These are phyloP conservation scores for Montipora capitata DNA, from an alignment of 92 coral and sea anemone species.

Conservation along the genomic window DNA sequence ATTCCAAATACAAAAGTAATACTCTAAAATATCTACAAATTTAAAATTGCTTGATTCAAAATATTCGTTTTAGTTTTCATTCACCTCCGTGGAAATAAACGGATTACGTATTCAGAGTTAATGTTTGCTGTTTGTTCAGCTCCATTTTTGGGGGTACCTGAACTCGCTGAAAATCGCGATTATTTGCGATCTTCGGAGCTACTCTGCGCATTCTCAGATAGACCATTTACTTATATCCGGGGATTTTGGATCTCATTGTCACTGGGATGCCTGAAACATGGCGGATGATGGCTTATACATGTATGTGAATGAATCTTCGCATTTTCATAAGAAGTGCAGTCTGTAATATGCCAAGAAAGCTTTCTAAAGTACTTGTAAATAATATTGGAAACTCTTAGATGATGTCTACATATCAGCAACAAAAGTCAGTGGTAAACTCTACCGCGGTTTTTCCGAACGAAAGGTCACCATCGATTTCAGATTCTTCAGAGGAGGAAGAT, in stretches of 20 bases:
- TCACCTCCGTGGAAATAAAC: no score
- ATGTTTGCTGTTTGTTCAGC: no score
- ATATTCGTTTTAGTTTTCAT: no score
- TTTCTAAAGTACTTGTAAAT: constrained; percentile 30
- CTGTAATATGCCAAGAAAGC: constrained; percentile 74
- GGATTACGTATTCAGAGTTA: no score
- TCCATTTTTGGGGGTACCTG: no score
- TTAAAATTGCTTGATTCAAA: no score
- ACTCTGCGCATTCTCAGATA: constrained; percentile 85
- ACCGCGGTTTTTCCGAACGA: constrained; percentile 92
- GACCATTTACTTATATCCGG: constrained; percentile 95
- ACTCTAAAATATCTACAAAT: no score
- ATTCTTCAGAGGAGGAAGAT: constrained; percentile 97
- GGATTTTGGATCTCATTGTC: constrained; percentile 93
- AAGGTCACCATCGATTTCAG: constrained; percentile 98
- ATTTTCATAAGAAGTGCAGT: constrained; percentile 66
- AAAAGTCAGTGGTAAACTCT: constrained; percentile 82
- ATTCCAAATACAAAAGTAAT: no score
- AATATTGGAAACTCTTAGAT: constrained; percentile 33
- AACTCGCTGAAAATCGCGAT: background rate
- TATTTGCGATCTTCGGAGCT: background rate
- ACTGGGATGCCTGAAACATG: constrained; percentile 92
- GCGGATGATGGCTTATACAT: constrained; percentile 68
- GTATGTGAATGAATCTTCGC: constrained; percentile 77
- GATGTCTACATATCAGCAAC: constrained; percentile 90